phyloP scores from a whole-genome alignment of 2,888 invertebrate genomes.

The Pandemis heparana region DNA sequence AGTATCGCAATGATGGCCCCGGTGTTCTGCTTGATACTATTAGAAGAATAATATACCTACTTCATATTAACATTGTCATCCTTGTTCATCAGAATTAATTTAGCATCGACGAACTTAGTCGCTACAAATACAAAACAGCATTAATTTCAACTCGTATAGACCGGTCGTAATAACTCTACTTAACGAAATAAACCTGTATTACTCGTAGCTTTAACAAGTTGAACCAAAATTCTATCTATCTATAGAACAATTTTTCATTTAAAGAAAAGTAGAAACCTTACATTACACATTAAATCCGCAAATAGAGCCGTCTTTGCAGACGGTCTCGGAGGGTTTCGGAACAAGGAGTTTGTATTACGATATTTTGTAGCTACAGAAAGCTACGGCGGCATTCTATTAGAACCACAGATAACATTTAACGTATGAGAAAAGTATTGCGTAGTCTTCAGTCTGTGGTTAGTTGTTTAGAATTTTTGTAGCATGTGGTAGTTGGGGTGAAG shows the following conservation, averaged over 20 bases:
- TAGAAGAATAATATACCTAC: too few species aligned
- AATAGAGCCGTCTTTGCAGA: constrained; percentile 63
- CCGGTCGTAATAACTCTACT: background rate
- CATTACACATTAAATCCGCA: constrained; percentile 64
- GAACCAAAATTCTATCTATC: constrained; percentile 16
- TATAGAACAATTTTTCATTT: constrained; percentile 19
- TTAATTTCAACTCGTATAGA: background rate
- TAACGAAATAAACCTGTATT: background rate
- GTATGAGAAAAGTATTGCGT: background rate
- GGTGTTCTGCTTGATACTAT: too few species aligned
- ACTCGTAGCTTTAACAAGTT: background rate
- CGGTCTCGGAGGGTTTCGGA: constrained; percentile 59
- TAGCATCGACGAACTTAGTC: too few species aligned
- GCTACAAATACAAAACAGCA: background rate
- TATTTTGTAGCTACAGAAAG: constrained; percentile 29
- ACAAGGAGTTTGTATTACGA: constrained; percentile 47
- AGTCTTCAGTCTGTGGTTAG: constrained; percentile 26
- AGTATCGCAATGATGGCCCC: too few species aligned
- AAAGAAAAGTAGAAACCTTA: constrained; percentile 66
- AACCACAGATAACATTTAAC: constrained; percentile 17
- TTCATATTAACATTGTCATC: too few species aligned
- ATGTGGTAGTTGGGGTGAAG: constrained; percentile 53
- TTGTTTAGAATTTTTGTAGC: constrained; percentile 34
- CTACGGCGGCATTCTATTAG: constrained; percentile 30
- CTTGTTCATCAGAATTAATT: too few species aligned